Base-by-base conservation (phyloP, 1,140 invertebrate genomes). In the Epicauta chinensis region DNA sequence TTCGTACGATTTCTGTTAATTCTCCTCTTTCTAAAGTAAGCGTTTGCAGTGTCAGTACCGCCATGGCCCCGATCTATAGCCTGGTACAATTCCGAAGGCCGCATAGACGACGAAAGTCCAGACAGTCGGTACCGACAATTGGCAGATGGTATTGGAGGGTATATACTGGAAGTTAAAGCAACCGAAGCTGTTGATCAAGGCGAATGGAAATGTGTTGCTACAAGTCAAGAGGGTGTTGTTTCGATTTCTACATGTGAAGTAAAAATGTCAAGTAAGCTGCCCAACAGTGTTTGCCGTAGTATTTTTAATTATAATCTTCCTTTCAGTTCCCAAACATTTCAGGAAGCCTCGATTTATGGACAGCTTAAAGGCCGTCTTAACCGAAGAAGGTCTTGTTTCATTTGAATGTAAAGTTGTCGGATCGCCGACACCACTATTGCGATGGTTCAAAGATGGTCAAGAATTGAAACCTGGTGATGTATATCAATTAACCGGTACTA, bases 401-500 rank as follows among this genome's bases (percentile, higher is more conserved):
- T 93, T 94, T 62, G 91, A 94, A 66, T 94, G 91, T 65, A 93
- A 93, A 73, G 90, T 93, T 0, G 89, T 93, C 5, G 91, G 91
- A 0, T 92, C 90, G 60, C 90, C 91, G 1, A 92, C 89, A 0
- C 91, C 91, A 0, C 69, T 85, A 32, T 71, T 93, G 0, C 81
- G 81, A 62, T 93, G 91, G 91, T 93, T 90, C 62, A 94, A 93
- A 73, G 91, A 94, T 71, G 89, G 89, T 0, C 84, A 90, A 62
- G 90, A 93, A 70, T 72, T 94, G 13, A 91, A 89, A 70, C 90
- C 91, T 1, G 91, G 91, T 9, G 91, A 94, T 71, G 89, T 93
- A 12, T 93, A 94, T 70, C 89, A 93, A 65, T 73, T 93, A 3
- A 92, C 89, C 1, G 91, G 90, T 16, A 91, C 87, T 3, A 92